Base-by-base conservation (phyloP, 2,888 invertebrate species). In the Volucella bombylans region DNA sequence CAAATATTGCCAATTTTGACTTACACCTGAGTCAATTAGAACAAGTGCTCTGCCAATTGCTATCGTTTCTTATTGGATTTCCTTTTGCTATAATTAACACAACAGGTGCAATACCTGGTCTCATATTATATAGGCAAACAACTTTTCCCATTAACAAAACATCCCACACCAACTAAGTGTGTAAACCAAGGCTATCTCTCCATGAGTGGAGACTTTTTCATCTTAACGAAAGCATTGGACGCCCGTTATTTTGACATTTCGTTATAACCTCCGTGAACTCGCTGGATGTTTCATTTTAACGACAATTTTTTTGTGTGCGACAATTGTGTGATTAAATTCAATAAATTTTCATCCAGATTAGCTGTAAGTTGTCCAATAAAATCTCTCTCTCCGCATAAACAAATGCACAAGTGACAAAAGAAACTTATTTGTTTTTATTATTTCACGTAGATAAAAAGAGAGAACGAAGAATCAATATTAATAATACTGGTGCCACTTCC, bases 141-240 rank as follows among this genome's bases (percentile, higher is more conserved):
- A 50, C 39, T 10, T 39, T 4, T 12, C 12, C 8, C 6, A 12
- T 2, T n/a, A 64, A 47, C 18, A 3, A 38, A 31, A 31, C 6
- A 31, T 11, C 12, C 8, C 31, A 50, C 61, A 12, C 61, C 57
- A 64, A 65, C 57, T 2, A 41, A 50, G 12, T 8, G 43, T 78
- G 39, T 55, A 79, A 74, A n/a, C 79, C 59, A 49, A 65, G 11
- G 9, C 0, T 12, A 50, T 2, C 10, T 61, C 67, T 73, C 23
- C 59, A 39, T 6, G 4, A 49, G n/a, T 55, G 82, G 18, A 82
- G 82, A 82, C 1, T 52, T 62, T 61, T 14, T n/a, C 45, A 10
- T 57, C 43, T 80, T 50, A 85, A 85, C 85, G 85, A 85, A 85
- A 85, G 85, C 85, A 76, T 80, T 69, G 74, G 85, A 85, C 85